Evolutionary conservation across 2,113 vertebrate species (phyloP).

Genomic region (Girardinichthys multiradiatus): DNA sequence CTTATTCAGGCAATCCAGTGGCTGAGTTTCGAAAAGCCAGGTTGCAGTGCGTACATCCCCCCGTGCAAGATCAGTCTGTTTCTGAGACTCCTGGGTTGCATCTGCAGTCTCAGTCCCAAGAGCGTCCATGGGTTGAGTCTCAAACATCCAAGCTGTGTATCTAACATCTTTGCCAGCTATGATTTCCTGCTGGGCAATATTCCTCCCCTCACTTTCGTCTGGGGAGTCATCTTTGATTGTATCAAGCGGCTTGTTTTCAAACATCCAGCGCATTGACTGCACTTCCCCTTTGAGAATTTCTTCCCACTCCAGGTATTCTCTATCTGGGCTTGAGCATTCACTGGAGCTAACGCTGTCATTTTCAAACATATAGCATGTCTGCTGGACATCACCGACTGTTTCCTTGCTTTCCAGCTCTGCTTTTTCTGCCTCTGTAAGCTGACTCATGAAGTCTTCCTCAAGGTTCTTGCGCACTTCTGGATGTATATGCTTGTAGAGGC

Average conservation of each 20-base stretch:
- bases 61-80: constrained; percentile 79
- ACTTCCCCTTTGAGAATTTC: constrained; percentile 90
- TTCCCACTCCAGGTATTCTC: constrained; percentile 84
- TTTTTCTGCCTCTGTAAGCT: constrained; percentile 79
- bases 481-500: constrained; percentile 87
- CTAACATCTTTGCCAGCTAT: constrained; percentile 86
- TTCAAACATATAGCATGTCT: constrained; percentile 84
- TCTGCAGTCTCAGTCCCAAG: constrained; percentile 61
- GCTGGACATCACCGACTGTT: constrained; percentile 79
- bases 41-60: constrained; percentile 81
- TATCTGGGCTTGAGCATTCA: constrained; percentile 79
- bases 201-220: constrained; percentile 73
- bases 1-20: constrained; percentile 83
- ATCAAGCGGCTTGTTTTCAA: constrained; percentile 87
- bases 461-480: constrained; percentile 86
- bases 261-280: constrained; percentile 87
- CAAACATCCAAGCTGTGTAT: constrained; percentile 89
- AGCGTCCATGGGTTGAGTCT: constrained; percentile 85
- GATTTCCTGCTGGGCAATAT: constrained; percentile 85
- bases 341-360: constrained; percentile 77
- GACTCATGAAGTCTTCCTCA: constrained; percentile 82
- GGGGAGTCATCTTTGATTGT: constrained; percentile 82
- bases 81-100: constrained; percentile 63
- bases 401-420: constrained; percentile 67
- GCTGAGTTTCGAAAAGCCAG: constrained; percentile 88